Percentiles rank a stretch among this genome's conserved stretches.
Evolutionary conservation across 2,113 vertebrate genomes (phyloP).

Genomic region (Megalops atlanticus): DNA sequence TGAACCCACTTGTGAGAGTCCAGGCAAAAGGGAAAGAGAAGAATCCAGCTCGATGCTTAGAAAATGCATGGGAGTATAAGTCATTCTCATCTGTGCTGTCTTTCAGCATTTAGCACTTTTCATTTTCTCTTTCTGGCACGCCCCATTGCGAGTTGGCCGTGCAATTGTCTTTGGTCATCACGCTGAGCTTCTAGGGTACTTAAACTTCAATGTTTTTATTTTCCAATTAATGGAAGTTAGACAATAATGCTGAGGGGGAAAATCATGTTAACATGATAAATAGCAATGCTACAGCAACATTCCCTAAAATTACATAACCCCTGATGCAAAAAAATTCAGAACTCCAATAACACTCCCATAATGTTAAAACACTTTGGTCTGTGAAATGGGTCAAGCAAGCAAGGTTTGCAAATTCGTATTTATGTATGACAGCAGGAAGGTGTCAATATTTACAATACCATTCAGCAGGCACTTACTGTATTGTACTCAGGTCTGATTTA

Average conservation of each 20-base stretch:
- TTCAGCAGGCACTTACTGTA: neutral
- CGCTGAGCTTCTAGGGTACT: no score
- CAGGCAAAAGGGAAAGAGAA: no score
- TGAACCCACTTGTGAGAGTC: no score
- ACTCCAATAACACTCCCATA: neutral
- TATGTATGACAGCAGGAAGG: neutral
- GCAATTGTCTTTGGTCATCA: no score
- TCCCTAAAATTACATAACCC: neutral
- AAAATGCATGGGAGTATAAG: no score
- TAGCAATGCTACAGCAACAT: neutral
- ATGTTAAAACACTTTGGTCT: neutral
- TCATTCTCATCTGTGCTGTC: no score
- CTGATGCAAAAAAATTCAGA: neutral
- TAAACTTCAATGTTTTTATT: no score
- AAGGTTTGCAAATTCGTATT: neutral
- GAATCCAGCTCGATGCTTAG: no score
- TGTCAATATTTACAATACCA: neutral
- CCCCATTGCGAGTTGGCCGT: no score
- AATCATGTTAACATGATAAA: no score
- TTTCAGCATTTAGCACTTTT: no score
- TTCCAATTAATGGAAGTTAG: neutral
- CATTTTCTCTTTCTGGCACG: no score
- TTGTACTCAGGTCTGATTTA: neutral
- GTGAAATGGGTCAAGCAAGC: neutral
- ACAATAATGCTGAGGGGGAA: neutral